Base-by-base conservation (phyloP, 2,888 invertebrate species). In the Drepana falcataria region DNA sequence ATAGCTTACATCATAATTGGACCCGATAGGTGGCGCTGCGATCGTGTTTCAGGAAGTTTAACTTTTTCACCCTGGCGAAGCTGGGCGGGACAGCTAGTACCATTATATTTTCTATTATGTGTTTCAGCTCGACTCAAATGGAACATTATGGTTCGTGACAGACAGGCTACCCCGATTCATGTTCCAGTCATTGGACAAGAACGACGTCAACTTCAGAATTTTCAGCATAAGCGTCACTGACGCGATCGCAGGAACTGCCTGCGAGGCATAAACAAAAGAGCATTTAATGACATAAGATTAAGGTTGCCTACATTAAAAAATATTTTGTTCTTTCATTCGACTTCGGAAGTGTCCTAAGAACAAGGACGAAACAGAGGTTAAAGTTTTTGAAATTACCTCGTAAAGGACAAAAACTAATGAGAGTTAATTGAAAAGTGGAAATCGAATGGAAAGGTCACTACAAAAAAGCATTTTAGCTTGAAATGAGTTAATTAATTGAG, bases 91-190 rank as follows among this genome's bases (percentile, higher is more conserved):
- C 9, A 2, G 1, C 1, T 1, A 21, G 9, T 44, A 9, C 6
- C 9, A 9, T 9, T 44, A 2, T 7, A 9, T 9, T 1, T 44
- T 9, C 57, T 44, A 5, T 48, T 53, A 47, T 58, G 56, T 47
- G 33, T 37, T 85, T 34, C 77, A 94, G 94, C 86, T 94, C 53
- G 94, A 94, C 64, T 74, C 78, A 35, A 87, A 88, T 60, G 81
- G 80, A 34, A 74, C 57, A 2, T 66, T 96, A 6, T 96, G 96
- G 96, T 92, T 96, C 9, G 91, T 96, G 2, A 95, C 95, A 0
- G 96, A 97, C 77, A 93, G 93, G 65, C 93, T 96, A 92, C 95
- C 96, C 0, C 88, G 92, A 5, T 96, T 95, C 78, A 82, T 96
- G 52, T 93, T 94, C 79, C 88, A 91, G 63, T 87, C 87, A 5